A percentile compares a stretch with the other conserved stretches of the same genome.
These are phyloP conservation scores for Conops quadrifasciatus DNA, from an alignment of 2,888 invertebrate genomes.

Conservation along the genomic window DNA sequence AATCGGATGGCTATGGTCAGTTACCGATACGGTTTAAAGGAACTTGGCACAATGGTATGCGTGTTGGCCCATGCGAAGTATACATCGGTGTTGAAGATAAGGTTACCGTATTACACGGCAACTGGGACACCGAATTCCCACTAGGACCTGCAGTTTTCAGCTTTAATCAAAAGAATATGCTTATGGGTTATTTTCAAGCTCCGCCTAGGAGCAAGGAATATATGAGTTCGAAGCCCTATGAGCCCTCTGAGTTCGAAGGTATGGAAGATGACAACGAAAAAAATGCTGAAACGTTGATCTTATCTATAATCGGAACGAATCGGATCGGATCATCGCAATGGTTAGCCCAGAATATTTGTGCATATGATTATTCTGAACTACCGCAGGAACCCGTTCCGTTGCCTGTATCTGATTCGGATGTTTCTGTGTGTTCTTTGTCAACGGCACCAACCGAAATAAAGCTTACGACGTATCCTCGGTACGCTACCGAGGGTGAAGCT, in stretches of 20 bases:
- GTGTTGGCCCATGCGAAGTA: slow-evolving; percentile 79
- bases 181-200: slow-evolving; percentile 74
- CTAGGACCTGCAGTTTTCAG: slow-evolving; percentile 79
- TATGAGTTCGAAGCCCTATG: too few species aligned
- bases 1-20: slow-evolving; percentile 65
- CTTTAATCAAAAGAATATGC: slow-evolving; percentile 79
- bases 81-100: slow-evolving; percentile 72
- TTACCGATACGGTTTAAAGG: slow-evolving; percentile 71
- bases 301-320: too few species aligned
- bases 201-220: slow-evolving; percentile 52
- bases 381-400: slow-evolving; percentile 76
- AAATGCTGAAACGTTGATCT: slow-evolving; percentile 46
- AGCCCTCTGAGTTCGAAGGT: slow-evolving; percentile 42
- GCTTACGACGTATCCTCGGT: slow-evolving; percentile 44
- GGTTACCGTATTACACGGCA: slow-evolving; percentile 70
- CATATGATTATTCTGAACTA: slow-evolving; percentile 74
- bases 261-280: slow-evolving; percentile 46
- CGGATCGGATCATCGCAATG: slow-evolving; percentile 68
- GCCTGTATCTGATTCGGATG: slow-evolving; percentile 71
- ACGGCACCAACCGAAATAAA: slow-evolving; percentile 46
- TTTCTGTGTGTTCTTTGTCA: slow-evolving; percentile 57
- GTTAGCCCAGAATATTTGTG: slow-evolving; percentile 75
- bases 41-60: slow-evolving; percentile 78
- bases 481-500: slow-evolving; percentile 52
- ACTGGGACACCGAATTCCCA: slow-evolving; percentile 75